Percentiles rank a stretch among this genome's conserved stretches.
Conservation (phyloP, 1,140 invertebrate species). For the Drosophila serrata region DNA sequence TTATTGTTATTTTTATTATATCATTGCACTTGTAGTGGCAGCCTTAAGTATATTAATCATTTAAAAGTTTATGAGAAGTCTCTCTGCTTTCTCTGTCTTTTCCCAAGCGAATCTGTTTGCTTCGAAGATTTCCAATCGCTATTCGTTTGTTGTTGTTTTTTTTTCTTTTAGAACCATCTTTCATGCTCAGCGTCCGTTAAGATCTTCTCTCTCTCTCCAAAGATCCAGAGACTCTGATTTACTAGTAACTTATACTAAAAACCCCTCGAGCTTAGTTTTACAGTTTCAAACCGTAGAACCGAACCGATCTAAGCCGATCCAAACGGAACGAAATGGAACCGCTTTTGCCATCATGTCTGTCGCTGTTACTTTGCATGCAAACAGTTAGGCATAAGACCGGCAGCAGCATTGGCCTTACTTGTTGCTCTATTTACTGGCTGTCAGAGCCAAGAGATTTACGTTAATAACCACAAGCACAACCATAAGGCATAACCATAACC, state of each 20-base stretch:
- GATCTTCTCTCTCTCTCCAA: slow-evolving; percentile 18
- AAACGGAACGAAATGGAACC: slow-evolving; percentile 42
- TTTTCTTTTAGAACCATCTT: slow-evolving; percentile 16
- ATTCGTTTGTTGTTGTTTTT: background rate
- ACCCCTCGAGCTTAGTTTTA: slow-evolving; percentile 33
- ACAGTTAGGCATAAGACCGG: slow-evolving; percentile 55
- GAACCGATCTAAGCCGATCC: slow-evolving; percentile 23
- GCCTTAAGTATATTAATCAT: background rate
- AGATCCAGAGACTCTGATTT: slow-evolving; percentile 37
- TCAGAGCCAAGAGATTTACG: slow-evolving; percentile 57
- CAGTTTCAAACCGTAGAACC: slow-evolving; percentile 35
- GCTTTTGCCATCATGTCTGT: slow-evolving; percentile 20
- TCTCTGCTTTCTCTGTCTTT: slow-evolving; percentile 8
- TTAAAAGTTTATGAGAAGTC: background rate
- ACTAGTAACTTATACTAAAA: slow-evolving; percentile 3
- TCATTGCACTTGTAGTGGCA: too few species aligned
- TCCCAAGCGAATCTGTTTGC: slow-evolving; percentile 8
- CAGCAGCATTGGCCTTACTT: slow-evolving; percentile 43
- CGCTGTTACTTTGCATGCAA: slow-evolving; percentile 69
- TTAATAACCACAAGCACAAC: slow-evolving; percentile 21
- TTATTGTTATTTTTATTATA: background rate
- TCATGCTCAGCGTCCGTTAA: slow-evolving; percentile 33
- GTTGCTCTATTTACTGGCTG: slow-evolving; percentile 75
- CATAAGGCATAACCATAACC: slow-evolving; percentile 4
- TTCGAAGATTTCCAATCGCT: slow-evolving; percentile 29